A percentile compares a stretch with the other conserved stretches of the same genome.
Evolutionary conservation across 2,113 vertebrate species (phyloP).

Genomic region (Antechinus stuartii): DNA sequence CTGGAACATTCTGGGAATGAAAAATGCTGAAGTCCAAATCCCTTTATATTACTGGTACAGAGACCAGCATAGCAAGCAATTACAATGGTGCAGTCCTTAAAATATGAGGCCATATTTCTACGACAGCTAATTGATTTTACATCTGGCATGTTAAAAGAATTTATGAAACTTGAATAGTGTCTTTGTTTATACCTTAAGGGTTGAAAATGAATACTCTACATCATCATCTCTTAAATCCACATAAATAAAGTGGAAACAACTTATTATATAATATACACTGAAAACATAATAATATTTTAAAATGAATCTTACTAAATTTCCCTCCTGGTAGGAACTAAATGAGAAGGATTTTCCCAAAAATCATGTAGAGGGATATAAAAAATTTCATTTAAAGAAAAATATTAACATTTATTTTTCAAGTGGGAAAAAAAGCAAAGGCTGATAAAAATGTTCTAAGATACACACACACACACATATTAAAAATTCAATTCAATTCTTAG

Average conservation of each 20-base stretch:
- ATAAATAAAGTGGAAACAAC: neutral
- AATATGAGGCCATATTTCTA: slow-evolving; percentile 79
- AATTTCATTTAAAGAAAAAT: slow-evolving; percentile 21
- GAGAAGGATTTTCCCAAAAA: slow-evolving; percentile 35
- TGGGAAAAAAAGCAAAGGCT: slow-evolving; percentile 16
- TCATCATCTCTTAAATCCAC: slow-evolving; percentile 56
- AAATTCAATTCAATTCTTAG: slow-evolving; percentile 4
- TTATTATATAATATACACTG: slow-evolving; percentile 55
- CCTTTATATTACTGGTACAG: slow-evolving; percentile 63
- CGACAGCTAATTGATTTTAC: slow-evolving; percentile 82
- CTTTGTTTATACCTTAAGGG: slow-evolving; percentile 80
- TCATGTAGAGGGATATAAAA: neutral
- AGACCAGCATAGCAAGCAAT: slow-evolving; percentile 67
- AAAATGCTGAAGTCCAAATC: slow-evolving; percentile 74
- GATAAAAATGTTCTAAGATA: neutral
- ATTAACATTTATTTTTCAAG: slow-evolving; percentile 24
- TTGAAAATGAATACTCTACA: slow-evolving; percentile 62
- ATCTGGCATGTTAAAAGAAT: slow-evolving; percentile 79
- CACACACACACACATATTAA: neutral
- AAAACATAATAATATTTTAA: slow-evolving; percentile 56
- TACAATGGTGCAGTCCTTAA: slow-evolving; percentile 74
- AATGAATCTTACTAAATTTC: slow-evolving; percentile 35
- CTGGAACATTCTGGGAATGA: slow-evolving; percentile 67
- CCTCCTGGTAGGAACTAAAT: slow-evolving; percentile 1
- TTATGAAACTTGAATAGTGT: slow-evolving; percentile 80